Conservation (phyloP, 2,797 vertebrate genomes). For the Sphaeramia orbicularis region DNA sequence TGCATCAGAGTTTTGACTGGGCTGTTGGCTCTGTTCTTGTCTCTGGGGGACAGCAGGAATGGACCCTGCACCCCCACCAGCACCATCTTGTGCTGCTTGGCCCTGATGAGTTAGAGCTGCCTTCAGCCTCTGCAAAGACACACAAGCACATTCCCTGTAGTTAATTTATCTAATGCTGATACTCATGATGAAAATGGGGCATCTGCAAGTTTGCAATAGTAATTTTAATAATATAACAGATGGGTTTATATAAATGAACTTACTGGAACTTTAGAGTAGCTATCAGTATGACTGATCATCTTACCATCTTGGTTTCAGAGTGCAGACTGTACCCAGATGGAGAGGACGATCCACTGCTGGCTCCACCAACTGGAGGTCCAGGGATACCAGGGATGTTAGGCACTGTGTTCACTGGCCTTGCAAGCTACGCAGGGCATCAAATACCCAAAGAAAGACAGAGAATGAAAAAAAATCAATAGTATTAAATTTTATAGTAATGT, state of each 20-base stretch:
- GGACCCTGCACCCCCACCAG: slow-evolving; percentile 83
- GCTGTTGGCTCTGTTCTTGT: slow-evolving; percentile 91
- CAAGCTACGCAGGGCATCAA: slow-evolving; percentile 83
- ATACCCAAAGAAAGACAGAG: slow-evolving; percentile 8
- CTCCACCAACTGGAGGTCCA: slow-evolving; percentile 90
- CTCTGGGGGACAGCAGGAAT: slow-evolving; percentile 90
- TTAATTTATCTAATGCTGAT: not conserved
- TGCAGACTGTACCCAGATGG: slow-evolving; percentile 89
- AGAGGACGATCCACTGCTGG: slow-evolving; percentile 88
- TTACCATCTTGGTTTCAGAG: slow-evolving; percentile 94
- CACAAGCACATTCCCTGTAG: slow-evolving; percentile 27
- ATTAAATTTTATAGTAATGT: not conserved
- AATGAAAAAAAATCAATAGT: not conserved
- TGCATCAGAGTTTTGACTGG: slow-evolving; percentile 91
- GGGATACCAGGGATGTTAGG: slow-evolving; percentile 97
- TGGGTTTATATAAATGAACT: not conserved
- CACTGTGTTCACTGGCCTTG: slow-evolving; percentile 90
- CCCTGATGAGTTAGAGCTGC: slow-evolving; percentile 91
- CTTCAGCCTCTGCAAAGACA: slow-evolving; percentile 90
- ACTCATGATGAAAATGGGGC: not conserved
- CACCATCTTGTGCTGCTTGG: slow-evolving; percentile 87
- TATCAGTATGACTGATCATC: slow-evolving; percentile 39
- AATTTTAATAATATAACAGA: not conserved
- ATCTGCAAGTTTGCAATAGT: not conserved
- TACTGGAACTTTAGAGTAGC: not conserved